Base-by-base conservation (phyloP, 2,113 vertebrate species). In the Paracanthobrama guichenoti region DNA sequence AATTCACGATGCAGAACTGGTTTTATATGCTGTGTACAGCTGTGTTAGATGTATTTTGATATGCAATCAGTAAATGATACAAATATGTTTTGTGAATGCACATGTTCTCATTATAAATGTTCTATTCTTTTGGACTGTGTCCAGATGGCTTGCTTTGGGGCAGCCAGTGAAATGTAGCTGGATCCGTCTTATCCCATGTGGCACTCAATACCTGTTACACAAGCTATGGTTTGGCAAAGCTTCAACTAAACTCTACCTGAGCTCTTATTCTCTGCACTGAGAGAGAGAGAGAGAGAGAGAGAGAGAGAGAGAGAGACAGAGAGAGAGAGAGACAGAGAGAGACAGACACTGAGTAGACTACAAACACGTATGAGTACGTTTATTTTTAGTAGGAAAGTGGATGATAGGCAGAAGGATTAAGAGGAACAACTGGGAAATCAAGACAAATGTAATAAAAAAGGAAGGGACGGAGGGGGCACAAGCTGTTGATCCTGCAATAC, bases 141-240 rank as follows among this genome's bases (percentile, higher is more conserved):
- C 57, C 9, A 11, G 42, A 12, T 39, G 14, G 55, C 46, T 44
- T 46, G 59, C 28, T 44, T 22, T 46, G 12, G 48, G 46, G 24
- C 42, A 14, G 26, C 28, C 46, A 74, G 20, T 78, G 80, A 53
- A 87, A 26, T 81, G 83, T 82, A 90, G 87, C 67, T 85, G 69
- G 55, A 82, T 73, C 53, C 73, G 71, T 16, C 48, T 84, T 88
- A 86, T 84, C 79, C 62, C 84, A 60, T 64, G 81, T 20, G 42
- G 86, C 81, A 86, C 77, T 44, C 89, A 84, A 92, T 89, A 87
- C 89, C 87, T 87, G 84, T 87, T 87, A 89, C 76, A 86, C 87
- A 89, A 89, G 77, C 83, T 48, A 13, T 48, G 55, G 75, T 28
- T 31, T 83, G 85, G 64, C 74, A 39, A 9, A 60, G 31, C 50